Evolutionary conservation across 2,797 vertebrate species (phyloP), one percentile per base, ranked within the genome.

Genomic region (Parauchenoglanis ngamensis): DNA sequence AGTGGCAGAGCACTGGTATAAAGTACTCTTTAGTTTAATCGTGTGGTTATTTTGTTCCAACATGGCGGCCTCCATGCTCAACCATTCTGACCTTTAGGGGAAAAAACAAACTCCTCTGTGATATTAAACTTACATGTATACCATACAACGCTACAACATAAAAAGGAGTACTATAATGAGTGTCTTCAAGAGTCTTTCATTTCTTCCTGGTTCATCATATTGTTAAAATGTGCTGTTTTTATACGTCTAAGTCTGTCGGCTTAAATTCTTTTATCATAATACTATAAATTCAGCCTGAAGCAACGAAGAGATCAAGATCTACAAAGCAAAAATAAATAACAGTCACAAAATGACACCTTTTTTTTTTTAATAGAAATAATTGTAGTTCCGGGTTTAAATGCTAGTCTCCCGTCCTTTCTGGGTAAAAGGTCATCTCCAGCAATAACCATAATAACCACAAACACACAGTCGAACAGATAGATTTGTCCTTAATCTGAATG

Each of bases 51-150:
- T 46, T 80, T 61, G 84, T 72, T 70, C 61, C 93, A 96, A 96
- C 57, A 96, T 96, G 96, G 96, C 96, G 85, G 95, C 96, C 94
- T 94, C 95, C 96, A 95, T 92, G 87, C 92, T 89, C 94, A 93
- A 96, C 95, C 96, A 95, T 94, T 95, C 94, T 96, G 96, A 96
- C 96, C 96, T 96, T 95, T 96, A 92, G 61, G 3, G 0, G n/a
- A 31, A 21, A 49, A 81, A n/a, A 67, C 46, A 46, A 61, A 63
- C 23, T 65, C 7, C 13, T 67, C 25, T 49, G 40, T 25, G 7
- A 82, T 25, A n/a, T 46, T 46, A 19, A 28, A 17, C 35, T 65
- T 23, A 82, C 46, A 28, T 65, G 0, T 49, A 4, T 10, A 7
- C 12, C 1, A 56, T 17, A 52, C 11, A 49, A 49, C 1, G 21